These are phyloP conservation scores for Smittia aterrima DNA, from an alignment of 2,888 invertebrate genomes.

Conservation along the genomic window DNA sequence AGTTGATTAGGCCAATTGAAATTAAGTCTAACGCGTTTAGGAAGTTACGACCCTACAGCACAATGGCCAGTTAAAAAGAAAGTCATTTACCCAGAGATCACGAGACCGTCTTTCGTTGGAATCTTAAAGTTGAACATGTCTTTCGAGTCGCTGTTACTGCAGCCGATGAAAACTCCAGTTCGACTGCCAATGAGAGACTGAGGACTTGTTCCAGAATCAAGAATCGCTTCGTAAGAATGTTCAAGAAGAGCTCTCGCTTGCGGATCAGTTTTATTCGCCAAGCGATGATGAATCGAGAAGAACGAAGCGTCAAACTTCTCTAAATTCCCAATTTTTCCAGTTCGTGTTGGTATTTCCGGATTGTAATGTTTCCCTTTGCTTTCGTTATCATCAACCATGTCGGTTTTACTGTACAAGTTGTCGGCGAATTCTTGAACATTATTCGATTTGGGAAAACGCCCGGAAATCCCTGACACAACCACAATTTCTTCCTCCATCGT, in stretches of 20 bases:
- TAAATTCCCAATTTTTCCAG: constrained; percentile 55
- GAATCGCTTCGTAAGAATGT: constrained; percentile 60
- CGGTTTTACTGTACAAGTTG: constrained; percentile 61
- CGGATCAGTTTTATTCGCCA: constrained; percentile 56
- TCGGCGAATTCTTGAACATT: constrained; percentile 62
- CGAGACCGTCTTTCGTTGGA: constrained; percentile 60
- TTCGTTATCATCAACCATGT: constrained; percentile 58
- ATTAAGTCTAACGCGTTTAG: too few species aligned
- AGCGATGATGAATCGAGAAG: constrained; percentile 55
- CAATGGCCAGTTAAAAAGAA: not conserved
- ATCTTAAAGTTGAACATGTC: constrained; percentile 71
- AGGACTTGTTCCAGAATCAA: constrained; percentile 68
- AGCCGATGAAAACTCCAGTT: constrained; percentile 78
- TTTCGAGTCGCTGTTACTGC: constrained; percentile 73
- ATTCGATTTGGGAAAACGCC: constrained; percentile 64
- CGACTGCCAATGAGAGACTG: constrained; percentile 66
- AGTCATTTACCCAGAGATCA: constrained; percentile 57
- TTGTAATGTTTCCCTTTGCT: constrained; percentile 54
- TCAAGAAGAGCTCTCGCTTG: constrained; percentile 61
- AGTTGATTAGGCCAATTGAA: too few species aligned
- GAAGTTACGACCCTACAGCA: too few species aligned
- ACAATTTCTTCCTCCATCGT: not conserved
- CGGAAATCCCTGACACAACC: constrained; percentile 61
- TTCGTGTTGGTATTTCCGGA: constrained; percentile 56
- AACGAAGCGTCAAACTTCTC: constrained; percentile 57